Evolutionary conservation across 2,888 invertebrate species (phyloP).

Genomic region (Byasa hedistus): DNA sequence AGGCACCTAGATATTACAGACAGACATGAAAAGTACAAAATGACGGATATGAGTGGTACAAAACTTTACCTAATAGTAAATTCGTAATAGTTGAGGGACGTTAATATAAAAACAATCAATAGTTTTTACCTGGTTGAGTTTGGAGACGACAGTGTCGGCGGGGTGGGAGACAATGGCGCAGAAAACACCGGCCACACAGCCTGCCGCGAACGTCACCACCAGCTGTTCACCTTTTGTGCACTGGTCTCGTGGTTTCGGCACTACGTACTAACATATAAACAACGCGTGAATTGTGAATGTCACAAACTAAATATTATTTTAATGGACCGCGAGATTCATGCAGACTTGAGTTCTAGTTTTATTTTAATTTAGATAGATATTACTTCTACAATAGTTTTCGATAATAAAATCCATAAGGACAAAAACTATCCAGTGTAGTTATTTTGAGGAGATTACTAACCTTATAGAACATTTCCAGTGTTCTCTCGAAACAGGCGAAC

Average conservation of each 20-base stretch:
- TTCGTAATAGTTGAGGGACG: background rate
- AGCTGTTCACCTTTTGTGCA: slow-evolving; percentile 96
- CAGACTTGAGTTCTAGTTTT: too few relatives aligned
- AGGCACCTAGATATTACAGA: too few relatives aligned
- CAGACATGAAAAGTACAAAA: too few relatives aligned
- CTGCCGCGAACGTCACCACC: slow-evolving; percentile 94
- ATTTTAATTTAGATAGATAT: too few relatives aligned
- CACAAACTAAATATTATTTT: too few relatives aligned
- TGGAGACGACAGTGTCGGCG: slow-evolving; percentile 97
- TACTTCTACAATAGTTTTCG: too few relatives aligned
- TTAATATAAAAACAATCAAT: background rate
- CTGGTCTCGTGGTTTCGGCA: slow-evolving; percentile 94
- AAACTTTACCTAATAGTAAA: too few relatives aligned
- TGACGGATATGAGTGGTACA: too few relatives aligned
- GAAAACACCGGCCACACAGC: slow-evolving; percentile 99
- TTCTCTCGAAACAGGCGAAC: slow-evolving; percentile 99
- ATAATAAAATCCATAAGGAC: too few relatives aligned
- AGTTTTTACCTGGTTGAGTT: slow-evolving; percentile 89
- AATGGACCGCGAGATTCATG: too few relatives aligned
- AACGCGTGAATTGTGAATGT: background rate
- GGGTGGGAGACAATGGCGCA: slow-evolving; percentile 99
- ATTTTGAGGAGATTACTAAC: slow-evolving; percentile 38
- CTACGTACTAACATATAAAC: slow-evolving; percentile 82
- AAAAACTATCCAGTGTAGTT: too few relatives aligned
- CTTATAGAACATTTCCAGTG: slow-evolving; percentile 95